A percentile compares a stretch with the other conserved stretches of the same genome.
phyloP scores from a whole-genome alignment of 2,888 invertebrate genomes.

The Micoletzkya japonica region DNA sequence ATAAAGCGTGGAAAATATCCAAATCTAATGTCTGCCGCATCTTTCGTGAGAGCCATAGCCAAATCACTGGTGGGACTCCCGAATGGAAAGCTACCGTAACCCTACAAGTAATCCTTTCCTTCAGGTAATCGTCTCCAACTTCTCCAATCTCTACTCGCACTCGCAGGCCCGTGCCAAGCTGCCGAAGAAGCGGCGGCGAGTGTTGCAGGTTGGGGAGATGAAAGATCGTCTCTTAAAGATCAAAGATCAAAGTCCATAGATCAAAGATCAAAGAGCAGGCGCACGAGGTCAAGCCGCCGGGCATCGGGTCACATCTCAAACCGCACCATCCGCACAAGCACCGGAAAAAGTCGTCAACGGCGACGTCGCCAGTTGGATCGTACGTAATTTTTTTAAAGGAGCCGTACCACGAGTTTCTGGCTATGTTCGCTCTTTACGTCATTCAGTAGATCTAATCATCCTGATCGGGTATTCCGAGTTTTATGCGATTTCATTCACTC shows the following conservation, averaged over 20 bases:
- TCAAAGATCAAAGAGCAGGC: slow-evolving; percentile 37
- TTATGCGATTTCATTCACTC: no score
- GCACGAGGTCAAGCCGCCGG: slow-evolving; percentile 51
- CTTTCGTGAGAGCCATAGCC: no score
- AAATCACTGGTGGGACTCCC: no score
- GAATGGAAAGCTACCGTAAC: no score
- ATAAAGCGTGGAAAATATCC: no score
- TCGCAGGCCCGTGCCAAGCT: slow-evolving; percentile 54
- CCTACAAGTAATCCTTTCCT: no score
- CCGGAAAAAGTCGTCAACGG: slow-evolving; percentile 45
- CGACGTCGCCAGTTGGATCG: neutral
- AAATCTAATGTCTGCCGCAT: no score
- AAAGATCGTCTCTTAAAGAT: neutral
- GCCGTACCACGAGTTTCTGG: no score
- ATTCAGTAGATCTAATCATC: no score
- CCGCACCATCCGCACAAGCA: slow-evolving; percentile 41
- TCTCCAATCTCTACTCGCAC: slow-evolving; percentile 59
- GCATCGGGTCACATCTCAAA: slow-evolving; percentile 33
- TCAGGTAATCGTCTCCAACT: slow-evolving; percentile 59
- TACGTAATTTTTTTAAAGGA: neutral
- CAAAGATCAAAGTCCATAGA: neutral
- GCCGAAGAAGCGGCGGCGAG: slow-evolving; percentile 51
- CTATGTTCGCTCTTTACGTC: no score
- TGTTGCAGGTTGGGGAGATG: slow-evolving; percentile 41
- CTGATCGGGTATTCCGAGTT: no score